Conservation (phyloP, 2,888 invertebrate species). For the Silvanus unidentatus region DNA sequence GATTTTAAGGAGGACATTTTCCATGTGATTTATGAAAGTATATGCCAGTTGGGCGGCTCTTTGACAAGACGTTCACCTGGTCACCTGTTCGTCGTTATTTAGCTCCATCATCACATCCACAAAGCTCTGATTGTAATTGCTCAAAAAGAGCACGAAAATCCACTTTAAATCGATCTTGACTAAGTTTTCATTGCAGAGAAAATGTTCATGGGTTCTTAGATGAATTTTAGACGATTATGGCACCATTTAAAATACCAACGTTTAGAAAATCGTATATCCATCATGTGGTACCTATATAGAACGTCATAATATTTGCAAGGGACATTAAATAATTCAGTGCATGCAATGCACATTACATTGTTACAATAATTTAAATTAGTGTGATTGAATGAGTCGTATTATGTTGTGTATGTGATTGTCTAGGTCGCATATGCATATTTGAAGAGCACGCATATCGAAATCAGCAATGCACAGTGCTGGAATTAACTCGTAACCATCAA, state of each 20-base stretch:
- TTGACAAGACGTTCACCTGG: slow-evolving; percentile 28
- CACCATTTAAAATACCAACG: slow-evolving; percentile 12
- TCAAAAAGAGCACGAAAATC: too few relatives aligned
- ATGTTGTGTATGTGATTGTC: slow-evolving; percentile 2
- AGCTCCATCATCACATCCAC: too few relatives aligned
- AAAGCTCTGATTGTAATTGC: too few relatives aligned
- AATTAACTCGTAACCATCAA: slow-evolving; percentile 19
- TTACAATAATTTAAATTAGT: slow-evolving; percentile 29
- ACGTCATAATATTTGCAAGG: slow-evolving; percentile 21
- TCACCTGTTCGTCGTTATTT: too few relatives aligned
- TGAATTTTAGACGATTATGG: too few relatives aligned
- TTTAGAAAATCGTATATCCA: slow-evolving; percentile 21
- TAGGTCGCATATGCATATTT: not conserved
- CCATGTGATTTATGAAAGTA: slow-evolving; percentile 28
- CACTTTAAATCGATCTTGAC: too few relatives aligned
- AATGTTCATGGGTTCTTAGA: too few relatives aligned
- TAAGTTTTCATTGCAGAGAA: too few relatives aligned
- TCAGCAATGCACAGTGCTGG: slow-evolving; percentile 15
- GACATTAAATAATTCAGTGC: slow-evolving; percentile 26
- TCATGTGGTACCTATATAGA: too few relatives aligned
- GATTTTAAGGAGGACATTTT: slow-evolving; percentile 25
- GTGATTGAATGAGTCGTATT: slow-evolving; percentile 23
- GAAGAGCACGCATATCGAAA: slow-evolving; percentile 18
- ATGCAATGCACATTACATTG: slow-evolving; percentile 28
- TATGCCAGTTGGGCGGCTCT: slow-evolving; percentile 22